Evolutionary conservation across 2,797 vertebrate genomes (phyloP), one percentile per base, ranked within the genome.

Genomic region (Lepidocolaptes lacrymiger): DNA sequence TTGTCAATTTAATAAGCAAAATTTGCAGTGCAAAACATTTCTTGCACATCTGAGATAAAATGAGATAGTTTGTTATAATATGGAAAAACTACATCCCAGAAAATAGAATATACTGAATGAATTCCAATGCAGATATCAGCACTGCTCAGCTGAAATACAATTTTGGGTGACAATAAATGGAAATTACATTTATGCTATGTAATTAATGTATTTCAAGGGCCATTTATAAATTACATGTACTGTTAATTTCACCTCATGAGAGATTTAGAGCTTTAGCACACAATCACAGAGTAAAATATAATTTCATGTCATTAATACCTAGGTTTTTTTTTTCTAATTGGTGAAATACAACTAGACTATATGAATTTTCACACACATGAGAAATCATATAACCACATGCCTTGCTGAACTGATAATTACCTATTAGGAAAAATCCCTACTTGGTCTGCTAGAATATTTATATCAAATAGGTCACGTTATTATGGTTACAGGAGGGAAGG

Each of bases 201-300:
- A 89, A 90, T 91, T 86, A 92, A 71, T 74, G 13, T 30, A 92
- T 62, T 91, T 94, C 68, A 80, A 83, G 73, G 43, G 21, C 30
- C 85, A 19, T 41, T 77, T 86, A 28, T 61, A 56, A 72, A 56
- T 80, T 32, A 44, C 22, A 36, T 0, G 1, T 26, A 61, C 26
- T 19, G 26, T 39, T 87, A 58, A 66, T 18, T 64, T 52, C 41
- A 89, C 85, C 68, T 36, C 39, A 56, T n/a, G 58, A 80, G 49
- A 68, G 19, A 83, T 49, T 67, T 32, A 46, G 48, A 85, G 43
- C 37, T 89, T 64, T 54, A 72, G 36, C 17, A 41, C 13, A 58
- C 30, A 85, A 62, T 17, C 39, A n/a, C 1, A 58, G 16, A 41
- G 14, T 69, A 88, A 89, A 89, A 85, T 63, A 73, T 32, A 74